Conservation (phyloP, 2,888 invertebrate species). For the Pristionchus japonicus region DNA sequence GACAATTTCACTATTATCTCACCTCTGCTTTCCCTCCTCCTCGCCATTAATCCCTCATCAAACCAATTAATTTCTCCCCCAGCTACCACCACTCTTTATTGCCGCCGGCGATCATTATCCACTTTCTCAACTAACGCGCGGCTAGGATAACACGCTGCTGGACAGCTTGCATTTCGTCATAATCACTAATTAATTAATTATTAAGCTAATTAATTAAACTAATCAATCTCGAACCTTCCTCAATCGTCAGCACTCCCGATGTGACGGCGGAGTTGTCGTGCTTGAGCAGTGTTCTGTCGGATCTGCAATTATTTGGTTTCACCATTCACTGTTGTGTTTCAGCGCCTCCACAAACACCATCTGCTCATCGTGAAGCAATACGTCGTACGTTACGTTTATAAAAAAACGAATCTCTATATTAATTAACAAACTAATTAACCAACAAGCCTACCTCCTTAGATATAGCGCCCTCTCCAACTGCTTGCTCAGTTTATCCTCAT, state of each 20-base stretch:
- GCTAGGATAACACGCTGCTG: neutral
- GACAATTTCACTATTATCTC: neutral
- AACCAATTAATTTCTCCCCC: neutral
- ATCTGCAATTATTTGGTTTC: neutral
- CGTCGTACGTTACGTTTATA: too few relatives aligned
- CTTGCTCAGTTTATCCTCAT: neutral
- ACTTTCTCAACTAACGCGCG: neutral
- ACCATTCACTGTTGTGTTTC: neutral
- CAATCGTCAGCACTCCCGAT: neutral
- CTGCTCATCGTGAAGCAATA: too few relatives aligned
- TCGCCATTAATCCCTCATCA: neutral
- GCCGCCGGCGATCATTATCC: neutral
- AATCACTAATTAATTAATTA: neutral
- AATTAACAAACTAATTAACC: neutral
- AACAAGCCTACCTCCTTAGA: neutral
- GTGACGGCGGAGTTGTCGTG: neutral
- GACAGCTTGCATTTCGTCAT: neutral
- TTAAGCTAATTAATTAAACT: neutral
- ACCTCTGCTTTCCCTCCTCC: neutral
- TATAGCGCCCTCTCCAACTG: constrained; percentile 8
- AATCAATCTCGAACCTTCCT: neutral
- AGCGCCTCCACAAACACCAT: neutral
- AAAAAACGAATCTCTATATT: neutral
- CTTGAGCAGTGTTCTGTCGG: neutral
- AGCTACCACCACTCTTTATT: constrained; percentile 11